Conservation (phyloP, 2,113 vertebrate species). For the Peromyscus leucopus region DNA sequence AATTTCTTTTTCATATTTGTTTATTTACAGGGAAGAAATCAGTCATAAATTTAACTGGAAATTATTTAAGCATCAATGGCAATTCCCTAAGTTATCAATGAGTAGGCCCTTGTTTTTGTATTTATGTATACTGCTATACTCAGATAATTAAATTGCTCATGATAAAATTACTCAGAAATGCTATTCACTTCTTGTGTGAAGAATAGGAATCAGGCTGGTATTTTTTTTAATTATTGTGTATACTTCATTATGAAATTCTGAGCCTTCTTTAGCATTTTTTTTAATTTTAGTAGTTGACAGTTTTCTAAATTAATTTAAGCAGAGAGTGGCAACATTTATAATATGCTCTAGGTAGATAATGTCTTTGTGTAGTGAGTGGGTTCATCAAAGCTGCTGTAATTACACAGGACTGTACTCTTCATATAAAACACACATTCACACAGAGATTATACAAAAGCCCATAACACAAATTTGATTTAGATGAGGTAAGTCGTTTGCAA, state of each 20-base stretch:
- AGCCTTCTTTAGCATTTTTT: not conserved
- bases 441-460: conserved; percentile 6
- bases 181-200: not conserved
- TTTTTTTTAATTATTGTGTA: not conserved
- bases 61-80: not conserved
- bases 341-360: conserved; percentile 8
- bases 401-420: conserved; percentile 28
- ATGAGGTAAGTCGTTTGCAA: conserved; percentile 60
- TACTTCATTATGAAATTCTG: not conserved
- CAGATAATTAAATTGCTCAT: conserved; percentile 37
- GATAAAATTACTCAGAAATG: not conserved
- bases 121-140: not conserved
- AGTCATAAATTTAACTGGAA: conserved; percentile 17
- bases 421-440: conserved; percentile 38
- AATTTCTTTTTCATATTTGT: not conserved
- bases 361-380: not conserved
- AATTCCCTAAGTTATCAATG: not conserved
- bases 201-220: not conserved
- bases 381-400: not conserved
- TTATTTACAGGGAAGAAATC: not conserved
- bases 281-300: conserved; percentile 44
- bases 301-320: not conserved
- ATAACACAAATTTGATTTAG: conserved; percentile 62
- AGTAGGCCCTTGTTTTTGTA: not conserved
- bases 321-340: not conserved